A percentile compares a stretch with the other conserved stretches of the same genome.
These are phyloP conservation scores for Choloepus hoffmanni DNA, from an alignment of 2,113 vertebrate genomes.

Conservation along the genomic window DNA sequence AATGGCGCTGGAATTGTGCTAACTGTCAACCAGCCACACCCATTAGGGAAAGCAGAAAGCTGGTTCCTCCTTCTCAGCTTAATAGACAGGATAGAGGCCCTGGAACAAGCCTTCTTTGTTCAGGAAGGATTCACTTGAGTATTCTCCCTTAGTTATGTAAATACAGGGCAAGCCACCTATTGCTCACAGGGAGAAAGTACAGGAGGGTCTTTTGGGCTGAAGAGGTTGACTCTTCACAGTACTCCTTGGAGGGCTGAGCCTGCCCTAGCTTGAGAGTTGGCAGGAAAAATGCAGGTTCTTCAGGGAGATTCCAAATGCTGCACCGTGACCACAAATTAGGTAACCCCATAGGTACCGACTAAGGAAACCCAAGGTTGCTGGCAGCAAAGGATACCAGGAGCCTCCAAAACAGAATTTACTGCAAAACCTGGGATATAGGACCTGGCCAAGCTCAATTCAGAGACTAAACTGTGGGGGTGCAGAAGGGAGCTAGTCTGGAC, in stretches of 20 bases:
- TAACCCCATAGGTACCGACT: accelerated
- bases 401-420: neutral
- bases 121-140: neutral
- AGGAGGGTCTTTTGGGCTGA: neutral
- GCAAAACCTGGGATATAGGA: neutral
- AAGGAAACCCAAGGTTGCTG: neutral
- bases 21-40: neutral
- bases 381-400: neutral
- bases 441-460: neutral
- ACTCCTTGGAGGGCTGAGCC: neutral
- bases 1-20: neutral
- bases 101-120: constrained; percentile 51
- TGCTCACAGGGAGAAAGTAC: neutral
- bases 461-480: neutral
- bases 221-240: neutral
- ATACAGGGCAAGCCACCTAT: neutral
- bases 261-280: neutral
- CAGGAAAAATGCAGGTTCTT: neutral
- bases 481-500: neutral
- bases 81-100: neutral
- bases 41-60: neutral
- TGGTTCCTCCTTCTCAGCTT: neutral
- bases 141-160: constrained; percentile 41
- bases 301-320: neutral
- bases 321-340: neutral